A percentile compares a stretch with the other conserved stretches of the same genome.
phyloP scores from a whole-genome alignment of 2,888 invertebrate species.

The Resseliella maxima region DNA sequence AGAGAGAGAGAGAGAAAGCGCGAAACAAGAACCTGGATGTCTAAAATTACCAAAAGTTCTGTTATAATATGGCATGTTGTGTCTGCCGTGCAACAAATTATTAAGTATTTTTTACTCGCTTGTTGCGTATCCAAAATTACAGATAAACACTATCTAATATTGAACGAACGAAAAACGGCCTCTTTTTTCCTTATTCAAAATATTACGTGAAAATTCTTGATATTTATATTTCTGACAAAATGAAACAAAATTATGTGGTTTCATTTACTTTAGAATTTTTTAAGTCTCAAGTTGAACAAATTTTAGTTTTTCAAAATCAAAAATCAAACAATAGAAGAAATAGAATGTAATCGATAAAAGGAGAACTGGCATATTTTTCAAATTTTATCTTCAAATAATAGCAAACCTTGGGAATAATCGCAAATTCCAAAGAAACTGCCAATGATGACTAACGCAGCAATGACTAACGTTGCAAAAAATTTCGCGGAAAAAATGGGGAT shows the following conservation, averaged over 20 bases:
- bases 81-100: background rate
- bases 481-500: background rate
- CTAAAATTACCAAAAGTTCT: background rate
- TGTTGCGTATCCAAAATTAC: background rate
- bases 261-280: background rate
- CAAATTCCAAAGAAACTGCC: background rate
- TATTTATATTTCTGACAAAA: background rate
- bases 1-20: background rate
- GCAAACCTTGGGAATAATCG: no score
- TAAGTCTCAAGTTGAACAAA: background rate
- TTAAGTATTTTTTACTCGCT: background rate
- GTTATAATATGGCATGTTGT: background rate
- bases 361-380: no score
- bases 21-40: background rate
- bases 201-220: no score
- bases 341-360: no score
- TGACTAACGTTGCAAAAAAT: background rate
- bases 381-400: no score
- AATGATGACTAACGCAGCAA: background rate
- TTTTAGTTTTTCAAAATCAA: no score
- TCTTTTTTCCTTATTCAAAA: no score
- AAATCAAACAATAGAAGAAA: background rate
- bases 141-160: conserved; percentile 16
- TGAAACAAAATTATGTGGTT: background rate
- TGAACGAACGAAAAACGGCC: background rate